Evolutionary conservation across 37 sponge, comb jelly and placozoan species (phyloP).

Genomic region (Bolinopsis microptera): DNA sequence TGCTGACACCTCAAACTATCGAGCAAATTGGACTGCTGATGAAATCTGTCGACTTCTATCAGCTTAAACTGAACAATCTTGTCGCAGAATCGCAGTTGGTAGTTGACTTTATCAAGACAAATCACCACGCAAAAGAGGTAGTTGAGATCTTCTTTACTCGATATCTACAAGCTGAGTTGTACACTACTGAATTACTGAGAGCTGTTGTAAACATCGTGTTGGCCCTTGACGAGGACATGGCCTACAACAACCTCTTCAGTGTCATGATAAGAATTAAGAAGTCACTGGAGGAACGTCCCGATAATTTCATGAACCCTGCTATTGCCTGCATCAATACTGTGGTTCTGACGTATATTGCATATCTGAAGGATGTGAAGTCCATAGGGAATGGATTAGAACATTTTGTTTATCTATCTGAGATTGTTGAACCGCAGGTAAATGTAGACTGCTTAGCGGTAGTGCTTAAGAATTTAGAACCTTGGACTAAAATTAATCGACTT

Average conservation of each 20-base stretch:
- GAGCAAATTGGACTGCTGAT: conserved; percentile 6
- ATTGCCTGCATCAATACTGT: conserved; percentile 58
- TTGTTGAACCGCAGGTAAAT: conserved; percentile 32
- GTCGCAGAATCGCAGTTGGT: neutral
- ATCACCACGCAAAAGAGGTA: neutral
- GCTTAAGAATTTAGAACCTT: neutral
- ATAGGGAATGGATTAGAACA: conserved; percentile 51
- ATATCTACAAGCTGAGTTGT: conserved; percentile 24
- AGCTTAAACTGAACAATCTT: neutral
- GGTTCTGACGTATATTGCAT: neutral
- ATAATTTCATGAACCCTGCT: conserved; percentile 50
- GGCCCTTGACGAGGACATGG: neutral
- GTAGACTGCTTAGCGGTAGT: neutral
- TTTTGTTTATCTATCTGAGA: conserved; percentile 5
- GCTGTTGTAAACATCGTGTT: neutral
- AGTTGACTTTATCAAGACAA: neutral
- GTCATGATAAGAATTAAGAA: conserved; percentile 18
- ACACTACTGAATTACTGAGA: neutral
- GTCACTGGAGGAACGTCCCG: neutral
- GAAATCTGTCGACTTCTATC: conserved; percentile 27
- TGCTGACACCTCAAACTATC: neutral
- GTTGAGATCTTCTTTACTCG: neutral
- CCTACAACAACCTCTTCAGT: neutral
- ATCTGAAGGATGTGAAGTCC: conserved; percentile 6
- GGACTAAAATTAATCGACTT: neutral